phyloP scores from a whole-genome alignment of 1,140 invertebrate genomes.

The Tribolium castaneum region DNA sequence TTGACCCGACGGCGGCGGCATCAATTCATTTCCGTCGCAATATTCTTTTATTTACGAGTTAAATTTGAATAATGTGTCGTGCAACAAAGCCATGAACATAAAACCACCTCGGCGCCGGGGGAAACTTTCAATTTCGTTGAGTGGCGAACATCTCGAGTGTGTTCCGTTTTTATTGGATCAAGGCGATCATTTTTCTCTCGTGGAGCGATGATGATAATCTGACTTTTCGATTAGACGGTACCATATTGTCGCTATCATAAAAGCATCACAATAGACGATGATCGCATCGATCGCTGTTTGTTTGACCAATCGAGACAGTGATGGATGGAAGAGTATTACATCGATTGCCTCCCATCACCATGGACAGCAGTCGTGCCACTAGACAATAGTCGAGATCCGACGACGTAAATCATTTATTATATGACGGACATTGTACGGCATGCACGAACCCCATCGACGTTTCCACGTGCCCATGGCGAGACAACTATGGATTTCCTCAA shows the following conservation, averaged over 20 bases:
- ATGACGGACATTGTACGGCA: not conserved
- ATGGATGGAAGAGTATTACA: conserved; percentile 38
- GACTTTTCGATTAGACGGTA: conserved; percentile 39
- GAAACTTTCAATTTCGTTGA: conserved; percentile 35
- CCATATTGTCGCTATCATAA: conserved; percentile 40
- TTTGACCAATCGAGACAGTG: conserved; percentile 38
- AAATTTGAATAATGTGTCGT: conserved; percentile 30
- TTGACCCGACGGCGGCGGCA: not conserved
- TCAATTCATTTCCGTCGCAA: conserved; percentile 21
- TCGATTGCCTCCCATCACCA: conserved; percentile 36
- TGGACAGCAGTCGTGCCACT: conserved; percentile 22
- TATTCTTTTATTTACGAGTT: conserved; percentile 36
- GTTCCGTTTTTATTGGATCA: conserved; percentile 30
- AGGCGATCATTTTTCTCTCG: conserved; percentile 40
- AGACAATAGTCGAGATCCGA: conserved; percentile 7
- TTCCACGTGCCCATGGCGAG: not conserved
- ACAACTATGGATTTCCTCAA: conserved; percentile 19
- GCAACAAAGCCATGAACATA: conserved; percentile 30
- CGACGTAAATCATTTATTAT: conserved; percentile 40
- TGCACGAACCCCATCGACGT: not conserved
- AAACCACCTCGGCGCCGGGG: conserved; percentile 16
- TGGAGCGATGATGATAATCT: conserved; percentile 37
- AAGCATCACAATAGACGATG: conserved; percentile 21
- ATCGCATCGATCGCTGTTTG: not conserved
- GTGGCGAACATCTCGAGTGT: conserved; percentile 31